Conservation (phyloP, 2,888 invertebrate species). For the Oxytorus armatus region DNA sequence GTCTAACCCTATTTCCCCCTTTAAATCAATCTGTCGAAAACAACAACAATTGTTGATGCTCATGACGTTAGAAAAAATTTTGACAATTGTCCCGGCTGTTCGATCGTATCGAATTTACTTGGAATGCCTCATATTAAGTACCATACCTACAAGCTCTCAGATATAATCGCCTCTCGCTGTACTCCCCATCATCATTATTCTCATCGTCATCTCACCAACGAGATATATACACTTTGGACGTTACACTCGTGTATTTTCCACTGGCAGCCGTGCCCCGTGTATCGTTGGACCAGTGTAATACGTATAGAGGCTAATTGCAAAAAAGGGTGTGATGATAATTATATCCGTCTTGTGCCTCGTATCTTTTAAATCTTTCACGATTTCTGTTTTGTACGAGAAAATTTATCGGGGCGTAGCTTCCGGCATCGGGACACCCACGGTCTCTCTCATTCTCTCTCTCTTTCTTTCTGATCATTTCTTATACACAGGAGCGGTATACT, state of each 20-base stretch:
- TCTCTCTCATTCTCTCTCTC: too few species aligned
- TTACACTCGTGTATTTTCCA: background rate
- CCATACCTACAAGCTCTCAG: slow-evolving; percentile 46
- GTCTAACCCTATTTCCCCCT: too few species aligned
- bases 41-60: background rate
- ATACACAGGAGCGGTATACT: slow-evolving; percentile 25
- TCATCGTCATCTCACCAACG: slow-evolving; percentile 46
- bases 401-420: slow-evolving; percentile 63
- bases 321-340: slow-evolving; percentile 63
- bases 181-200: slow-evolving; percentile 45
- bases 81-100: too few species aligned
- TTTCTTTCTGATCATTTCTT: slow-evolving; percentile 24
- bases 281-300: background rate
- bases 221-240: slow-evolving; percentile 12
- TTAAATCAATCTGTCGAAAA: background rate
- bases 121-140: slow-evolving; percentile 21
- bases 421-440: slow-evolving; percentile 59
- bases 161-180: slow-evolving; percentile 22
- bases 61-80: background rate
- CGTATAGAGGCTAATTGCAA: slow-evolving; percentile 49
- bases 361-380: slow-evolving; percentile 41
- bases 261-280: too few species aligned
- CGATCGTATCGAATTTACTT: background rate
- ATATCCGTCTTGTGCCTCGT: slow-evolving; percentile 42
- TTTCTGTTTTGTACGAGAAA: slow-evolving; percentile 39